Evolutionary conservation across 2,797 vertebrate species (phyloP).

Genomic region (Cichlasoma orientale): DNA sequence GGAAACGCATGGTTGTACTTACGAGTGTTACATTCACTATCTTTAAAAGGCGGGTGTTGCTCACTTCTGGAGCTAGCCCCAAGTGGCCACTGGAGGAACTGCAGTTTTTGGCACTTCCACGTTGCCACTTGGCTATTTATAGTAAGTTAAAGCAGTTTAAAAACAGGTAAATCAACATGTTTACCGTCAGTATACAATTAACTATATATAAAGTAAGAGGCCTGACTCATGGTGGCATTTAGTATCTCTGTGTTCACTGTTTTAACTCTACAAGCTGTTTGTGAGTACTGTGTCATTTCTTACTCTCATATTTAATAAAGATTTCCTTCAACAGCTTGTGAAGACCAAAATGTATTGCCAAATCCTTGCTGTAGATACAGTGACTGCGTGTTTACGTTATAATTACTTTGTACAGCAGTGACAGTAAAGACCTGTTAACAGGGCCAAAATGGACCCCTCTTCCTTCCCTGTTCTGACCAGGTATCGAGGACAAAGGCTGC

Average conservation of each 20-base stretch:
- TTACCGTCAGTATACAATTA: not conserved
- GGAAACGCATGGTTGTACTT: not conserved
- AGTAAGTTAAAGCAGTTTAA: not conserved
- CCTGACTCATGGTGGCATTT: not conserved
- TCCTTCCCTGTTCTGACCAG: constrained; percentile 36
- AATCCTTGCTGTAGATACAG: not conserved
- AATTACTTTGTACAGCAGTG: not conserved
- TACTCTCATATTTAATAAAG: not conserved
- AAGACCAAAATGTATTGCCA: not conserved
- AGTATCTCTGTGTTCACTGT: not conserved
- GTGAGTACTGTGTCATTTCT: not conserved
- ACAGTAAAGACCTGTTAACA: not conserved
- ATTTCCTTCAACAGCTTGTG: not conserved
- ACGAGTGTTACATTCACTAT: not conserved
- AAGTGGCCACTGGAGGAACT: not conserved
- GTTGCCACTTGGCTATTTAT: too few species aligned
- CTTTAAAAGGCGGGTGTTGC: not conserved
- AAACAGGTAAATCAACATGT: not conserved
- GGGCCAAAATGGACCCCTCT: not conserved
- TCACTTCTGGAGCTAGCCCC: not conserved
- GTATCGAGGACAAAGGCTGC: constrained; percentile 29
- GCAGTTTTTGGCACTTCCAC: not conserved
- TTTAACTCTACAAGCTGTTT: not conserved
- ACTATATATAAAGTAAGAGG: not conserved
- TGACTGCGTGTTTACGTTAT: not conserved